Base-by-base conservation (phyloP, 1,140 invertebrate species). In the Cydia splendana region DNA sequence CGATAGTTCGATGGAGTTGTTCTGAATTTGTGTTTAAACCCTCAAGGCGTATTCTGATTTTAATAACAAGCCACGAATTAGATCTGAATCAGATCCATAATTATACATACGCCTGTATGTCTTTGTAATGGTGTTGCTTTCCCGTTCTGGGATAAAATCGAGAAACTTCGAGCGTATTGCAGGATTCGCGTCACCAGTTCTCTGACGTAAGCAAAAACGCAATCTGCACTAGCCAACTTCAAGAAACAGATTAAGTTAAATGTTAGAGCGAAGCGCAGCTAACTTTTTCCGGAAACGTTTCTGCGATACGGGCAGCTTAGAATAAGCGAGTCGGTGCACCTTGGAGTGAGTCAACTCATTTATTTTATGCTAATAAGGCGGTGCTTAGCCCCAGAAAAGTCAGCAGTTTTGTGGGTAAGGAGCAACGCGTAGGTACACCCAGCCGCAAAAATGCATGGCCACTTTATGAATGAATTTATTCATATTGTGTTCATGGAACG, bases 291-390 rank as follows among this genome's bases (percentile, higher is more conserved):
- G 62, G 51, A 45, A 74, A 77, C 76, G 53, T 77, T 76, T 48
- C 75, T 10, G 30, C 65, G 76, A 81, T 78, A 76, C 78, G 67
- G 45, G 69, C 74, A 69, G 76, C 78, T 79, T 75, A 80, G 76
- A 73, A 51, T 48, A 65, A 62, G 76, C 77, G 62, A 77, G 75
- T 80, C 77, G 83, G 83, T 88, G 86, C 85, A 89, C 88, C 84
- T 87, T 57, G 53, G 38, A 57, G 42, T 38, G 75, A 76, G 75
- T 76, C n/a, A 24, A 48, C 75, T 85, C 84, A 89, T 89, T 89
- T 87, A 88, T 83, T 87, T 87, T 89, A 92, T 90, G 90, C 84
- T 90, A 91, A 92, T 91, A 87, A 86, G 84, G 79, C 81, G 80
- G 84, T 87, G 82, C 86, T 89, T 85, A 88, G 85, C 84, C 77